Conservation (phyloP, 2,888 invertebrate species). For the Schizotus pectinicornis region DNA sequence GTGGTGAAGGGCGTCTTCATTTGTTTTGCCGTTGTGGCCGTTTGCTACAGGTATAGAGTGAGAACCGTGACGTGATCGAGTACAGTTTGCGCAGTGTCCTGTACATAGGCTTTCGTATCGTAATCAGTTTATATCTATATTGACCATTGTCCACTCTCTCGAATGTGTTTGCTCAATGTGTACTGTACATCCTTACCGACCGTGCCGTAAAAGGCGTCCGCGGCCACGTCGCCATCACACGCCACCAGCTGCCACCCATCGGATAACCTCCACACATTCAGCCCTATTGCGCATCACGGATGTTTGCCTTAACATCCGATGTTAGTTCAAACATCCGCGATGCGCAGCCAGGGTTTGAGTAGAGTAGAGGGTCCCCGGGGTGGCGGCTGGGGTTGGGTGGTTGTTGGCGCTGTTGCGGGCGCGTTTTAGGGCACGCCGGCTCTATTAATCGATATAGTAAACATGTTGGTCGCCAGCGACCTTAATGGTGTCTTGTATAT, state of each 20-base stretch:
- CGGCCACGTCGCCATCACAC: background rate
- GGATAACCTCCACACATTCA: no score
- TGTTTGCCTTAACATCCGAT: no score
- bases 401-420: no score
- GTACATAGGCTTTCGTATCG: conserved; percentile 54
- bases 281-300: no score
- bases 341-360: no score
- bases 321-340: no score
- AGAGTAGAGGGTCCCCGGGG: no score
- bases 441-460: background rate
- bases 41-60: conserved; percentile 85
- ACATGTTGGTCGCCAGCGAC: conserved; percentile 2
- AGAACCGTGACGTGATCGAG: conserved; percentile 24
- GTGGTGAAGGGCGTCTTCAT: conserved; percentile 94
- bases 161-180: conserved; percentile 44
- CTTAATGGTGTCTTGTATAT: conserved; percentile 41
- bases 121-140: conserved; percentile 28
- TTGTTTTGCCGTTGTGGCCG: conserved; percentile 93
- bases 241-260: no score
- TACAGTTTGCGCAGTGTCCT: conserved; percentile 48
- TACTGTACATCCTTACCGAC: conserved; percentile 46
- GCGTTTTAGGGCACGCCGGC: no score
- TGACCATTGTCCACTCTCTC: conserved; percentile 17
- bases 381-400: no score
- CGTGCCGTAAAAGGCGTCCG: background rate